Conservation (phyloP, 2,888 invertebrate species). For the Brassicogethes aeneus region DNA sequence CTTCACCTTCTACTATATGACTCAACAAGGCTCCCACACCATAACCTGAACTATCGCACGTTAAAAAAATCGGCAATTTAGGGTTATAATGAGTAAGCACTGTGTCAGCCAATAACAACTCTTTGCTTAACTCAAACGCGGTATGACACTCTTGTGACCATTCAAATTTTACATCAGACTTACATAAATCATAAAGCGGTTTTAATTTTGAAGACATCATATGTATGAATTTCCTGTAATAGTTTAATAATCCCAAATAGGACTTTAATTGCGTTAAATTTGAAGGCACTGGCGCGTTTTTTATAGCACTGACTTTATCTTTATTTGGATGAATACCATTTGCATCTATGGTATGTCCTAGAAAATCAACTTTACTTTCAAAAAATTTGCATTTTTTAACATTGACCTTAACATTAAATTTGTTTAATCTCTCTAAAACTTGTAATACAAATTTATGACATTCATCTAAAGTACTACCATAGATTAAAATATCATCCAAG, state of each 20-base stretch:
- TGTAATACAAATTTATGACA: conserved; percentile 2
- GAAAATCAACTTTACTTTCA: too few species aligned
- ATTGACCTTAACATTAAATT: conserved; percentile 5
- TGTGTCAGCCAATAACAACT: neutral
- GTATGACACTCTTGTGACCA: neutral
- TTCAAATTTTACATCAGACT: neutral
- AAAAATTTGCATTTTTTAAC: conserved; percentile 17
- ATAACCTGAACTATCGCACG: neutral
- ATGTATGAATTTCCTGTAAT: neutral
- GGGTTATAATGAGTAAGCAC: neutral
- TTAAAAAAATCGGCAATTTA: neutral
- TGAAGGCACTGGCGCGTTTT: conserved; percentile 9
- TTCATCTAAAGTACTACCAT: conserved; percentile 1
- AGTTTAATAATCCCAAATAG: conserved; percentile 1
- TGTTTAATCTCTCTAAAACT: conserved; percentile 1
- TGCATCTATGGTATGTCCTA: conserved; percentile 17
- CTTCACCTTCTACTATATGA: neutral
- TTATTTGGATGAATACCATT: conserved; percentile 10
- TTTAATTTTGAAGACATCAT: neutral
- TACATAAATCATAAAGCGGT: neutral
- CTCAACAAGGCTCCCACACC: neutral
- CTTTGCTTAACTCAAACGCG: neutral
- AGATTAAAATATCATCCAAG: conserved; percentile 19
- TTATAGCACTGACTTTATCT: conserved; percentile 9
- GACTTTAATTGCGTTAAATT: too few species aligned